A percentile compares a stretch with the other conserved stretches of the same genome.
Conservation (phyloP, 1,140 invertebrate genomes). For the Hestina assimilis region DNA sequence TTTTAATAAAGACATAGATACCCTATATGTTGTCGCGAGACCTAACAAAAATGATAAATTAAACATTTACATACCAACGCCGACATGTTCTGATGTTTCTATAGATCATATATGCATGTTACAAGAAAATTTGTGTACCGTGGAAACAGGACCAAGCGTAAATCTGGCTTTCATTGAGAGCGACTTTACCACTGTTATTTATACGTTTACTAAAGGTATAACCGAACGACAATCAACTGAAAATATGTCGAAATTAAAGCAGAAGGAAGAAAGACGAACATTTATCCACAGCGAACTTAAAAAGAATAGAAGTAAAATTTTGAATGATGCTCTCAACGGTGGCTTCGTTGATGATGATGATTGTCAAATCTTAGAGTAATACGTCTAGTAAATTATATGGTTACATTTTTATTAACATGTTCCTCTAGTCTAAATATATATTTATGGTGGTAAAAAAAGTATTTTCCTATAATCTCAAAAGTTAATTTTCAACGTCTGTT, state of each 20-base stretch:
- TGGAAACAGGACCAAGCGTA: conserved; percentile 59
- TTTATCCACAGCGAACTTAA: conserved; percentile 65
- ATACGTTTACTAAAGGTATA: conserved; percentile 65
- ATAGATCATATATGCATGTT: conserved; percentile 51
- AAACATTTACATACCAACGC: conserved; percentile 65
- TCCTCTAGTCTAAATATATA: too few species aligned
- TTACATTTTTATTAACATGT: too few species aligned
- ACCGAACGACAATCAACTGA: conserved; percentile 39
- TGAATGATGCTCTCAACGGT: conserved; percentile 62
- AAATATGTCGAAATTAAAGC: conserved; percentile 30
- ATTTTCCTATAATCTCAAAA: too few species aligned
- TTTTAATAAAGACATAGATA: conserved; percentile 66
- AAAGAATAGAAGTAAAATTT: conserved; percentile 51
- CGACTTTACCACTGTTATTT: conserved; percentile 64
- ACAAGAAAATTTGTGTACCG: conserved; percentile 67
- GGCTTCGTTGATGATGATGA: conserved; percentile 64
- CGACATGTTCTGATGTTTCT: conserved; percentile 45
- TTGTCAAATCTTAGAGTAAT: conserved; percentile 49
- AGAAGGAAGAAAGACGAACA: conserved; percentile 44
- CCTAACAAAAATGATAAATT: conserved; percentile 56
- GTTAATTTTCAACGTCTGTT: too few species aligned
- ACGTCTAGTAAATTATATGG: not conserved
- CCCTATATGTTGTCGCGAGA: conserved; percentile 58
- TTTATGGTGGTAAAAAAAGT: too few species aligned
- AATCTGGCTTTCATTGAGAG: conserved; percentile 64